Base-by-base conservation (phyloP, 30 jellyfish, hydroid and myxozoan species). In the Hydra vulgaris region DNA sequence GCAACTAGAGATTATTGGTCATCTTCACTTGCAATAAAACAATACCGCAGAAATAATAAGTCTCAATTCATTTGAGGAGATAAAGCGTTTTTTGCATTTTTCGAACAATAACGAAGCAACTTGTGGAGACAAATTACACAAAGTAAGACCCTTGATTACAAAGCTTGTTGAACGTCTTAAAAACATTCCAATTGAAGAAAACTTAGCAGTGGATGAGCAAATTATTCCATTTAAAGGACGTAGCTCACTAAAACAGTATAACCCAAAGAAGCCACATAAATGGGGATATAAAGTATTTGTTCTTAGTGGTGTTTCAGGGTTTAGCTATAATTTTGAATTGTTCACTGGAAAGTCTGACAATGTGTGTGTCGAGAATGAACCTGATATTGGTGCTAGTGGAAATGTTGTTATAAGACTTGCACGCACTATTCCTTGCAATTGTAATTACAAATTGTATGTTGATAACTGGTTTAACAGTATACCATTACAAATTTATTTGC, bases 241-340 rank as follows among this genome's bases (percentile, higher is more conserved):
- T 67, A 81, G 26, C 17, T n/a, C n/a, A n/a, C n/a, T n/a, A n/a
- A n/a, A n/a, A n/a, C n/a, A n/a, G n/a, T n/a, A n/a, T n/a, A n/a
- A 68, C 19, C 78, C 88, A 18, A 81, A 81, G 16, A 81, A 81
- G 76, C 86, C 88, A 20, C 86, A 81, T 25, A 81, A 81, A 81
- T 81, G 86, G 85, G 89, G 77, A 25, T 54, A 68, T 1, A 81
- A 79, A 53, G 89, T 81, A n/a, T n/a, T n/a, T n/a, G n/a, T 73
- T 81, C 74, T 80, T n/a, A 27, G 88, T 40, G 88, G 85, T 20
- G 88, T 81, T 26, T 79, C 23, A 76, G n/a, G 66, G 22, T 68
- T 25, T 26, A 54, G 7, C 24, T 79, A 54, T 79, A 83, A 79
- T 80, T 61, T 73, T 71, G 26, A 82, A 82, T n/a, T 82, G 54